These are phyloP conservation scores for Nothocercus nigrocapillus DNA, from an alignment of 2,113 vertebrate genomes.

Conservation along the genomic window DNA sequence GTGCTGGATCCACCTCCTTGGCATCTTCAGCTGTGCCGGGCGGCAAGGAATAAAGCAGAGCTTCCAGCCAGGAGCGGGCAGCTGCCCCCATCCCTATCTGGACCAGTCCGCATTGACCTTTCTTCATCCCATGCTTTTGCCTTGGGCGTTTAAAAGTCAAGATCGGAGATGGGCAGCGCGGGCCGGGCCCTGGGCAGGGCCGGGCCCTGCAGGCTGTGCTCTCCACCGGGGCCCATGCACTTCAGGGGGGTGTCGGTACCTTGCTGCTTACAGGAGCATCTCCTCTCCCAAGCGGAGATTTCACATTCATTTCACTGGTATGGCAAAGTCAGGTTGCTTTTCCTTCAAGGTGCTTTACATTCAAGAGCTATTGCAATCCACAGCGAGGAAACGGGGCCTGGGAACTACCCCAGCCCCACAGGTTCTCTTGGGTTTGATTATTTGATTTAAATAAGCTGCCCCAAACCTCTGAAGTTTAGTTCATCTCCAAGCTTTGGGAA, in stretches of 20 bases:
- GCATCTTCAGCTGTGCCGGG: neutral
- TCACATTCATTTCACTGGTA: slow-evolving; percentile 75
- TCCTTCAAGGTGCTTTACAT: slow-evolving; percentile 76
- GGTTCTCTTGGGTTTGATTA: slow-evolving; percentile 42
- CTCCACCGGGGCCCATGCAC: neutral
- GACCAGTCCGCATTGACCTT: neutral
- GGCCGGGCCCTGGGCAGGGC: neutral
- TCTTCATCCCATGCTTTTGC: slow-evolving; percentile 6
- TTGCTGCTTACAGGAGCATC: neutral
- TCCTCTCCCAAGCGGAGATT: slow-evolving; percentile 40
- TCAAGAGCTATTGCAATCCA: slow-evolving; percentile 70
- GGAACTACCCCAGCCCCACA: neutral
- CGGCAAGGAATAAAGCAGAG: neutral
- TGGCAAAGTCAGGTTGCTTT: slow-evolving; percentile 48
- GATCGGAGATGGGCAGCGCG: neutral
- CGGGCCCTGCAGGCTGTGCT: neutral
- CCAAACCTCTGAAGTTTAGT: slow-evolving; percentile 17
- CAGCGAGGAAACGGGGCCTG: neutral
- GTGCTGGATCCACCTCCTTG: neutral
- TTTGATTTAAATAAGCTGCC: slow-evolving; percentile 32
- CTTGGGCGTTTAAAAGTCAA: neutral
- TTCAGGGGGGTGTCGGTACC: neutral
- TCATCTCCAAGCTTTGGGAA: neutral
- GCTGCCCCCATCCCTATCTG: neutral
- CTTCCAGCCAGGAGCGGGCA: neutral